These are phyloP conservation scores for Epistrophe grossulariae DNA, from an alignment of 2,888 invertebrate genomes.

Conservation along the genomic window DNA sequence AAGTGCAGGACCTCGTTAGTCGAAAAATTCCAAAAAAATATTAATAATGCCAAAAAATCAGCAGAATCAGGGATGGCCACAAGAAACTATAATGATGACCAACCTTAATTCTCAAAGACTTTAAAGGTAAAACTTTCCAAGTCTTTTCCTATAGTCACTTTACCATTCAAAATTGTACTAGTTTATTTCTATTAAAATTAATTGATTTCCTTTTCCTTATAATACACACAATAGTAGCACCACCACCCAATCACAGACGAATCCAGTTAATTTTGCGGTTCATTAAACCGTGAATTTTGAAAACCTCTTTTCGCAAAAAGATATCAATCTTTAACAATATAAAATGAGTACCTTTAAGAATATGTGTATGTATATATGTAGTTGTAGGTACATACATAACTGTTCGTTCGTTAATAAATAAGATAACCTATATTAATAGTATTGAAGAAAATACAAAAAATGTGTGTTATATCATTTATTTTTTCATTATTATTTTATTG, in stretches of 20 bases:
- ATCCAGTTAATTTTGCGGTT: slow-evolving; percentile 47
- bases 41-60: no score
- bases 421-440: neutral
- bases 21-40: no score
- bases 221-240: neutral
- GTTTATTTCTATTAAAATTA: slow-evolving; percentile 20
- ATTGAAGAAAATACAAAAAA: neutral
- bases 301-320: slow-evolving; percentile 11
- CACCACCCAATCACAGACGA: slow-evolving; percentile 5
- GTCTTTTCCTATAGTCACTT: neutral
- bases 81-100: neutral
- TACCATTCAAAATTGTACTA: neutral
- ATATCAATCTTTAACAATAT: slow-evolving; percentile 25
- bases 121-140: neutral
- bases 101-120: neutral
- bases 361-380: no score
- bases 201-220: slow-evolving; percentile 13
- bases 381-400: no score
- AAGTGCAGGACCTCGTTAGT: no score
- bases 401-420: slow-evolving; percentile 2
- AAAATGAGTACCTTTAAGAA: no score
- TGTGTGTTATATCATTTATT: neutral
- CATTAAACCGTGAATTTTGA: slow-evolving; percentile 59
- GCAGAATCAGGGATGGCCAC: no score
- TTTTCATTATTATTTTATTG: neutral